Percentiles rank a stretch among this genome's conserved stretches.
Evolutionary conservation across 30 jellyfish, hydroid and myxozoan genomes (phyloP).

Genomic region (Clytia hemisphaerica): DNA sequence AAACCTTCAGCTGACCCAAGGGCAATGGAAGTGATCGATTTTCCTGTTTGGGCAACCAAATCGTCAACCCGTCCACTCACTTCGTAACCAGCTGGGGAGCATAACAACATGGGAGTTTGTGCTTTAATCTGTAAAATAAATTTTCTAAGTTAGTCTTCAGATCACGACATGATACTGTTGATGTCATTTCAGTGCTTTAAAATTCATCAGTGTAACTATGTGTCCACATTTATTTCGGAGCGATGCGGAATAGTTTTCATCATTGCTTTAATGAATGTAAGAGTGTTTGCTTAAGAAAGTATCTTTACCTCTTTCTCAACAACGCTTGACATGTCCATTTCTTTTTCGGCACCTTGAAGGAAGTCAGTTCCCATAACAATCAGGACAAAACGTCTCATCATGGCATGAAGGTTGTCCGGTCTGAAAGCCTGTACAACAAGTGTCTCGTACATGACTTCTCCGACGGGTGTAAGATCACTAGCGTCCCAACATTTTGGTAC

Average conservation of each 20-base stretch:
- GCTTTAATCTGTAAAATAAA: conserved; percentile 63
- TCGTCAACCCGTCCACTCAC: conserved; percentile 96
- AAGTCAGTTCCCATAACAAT: conserved; percentile 76
- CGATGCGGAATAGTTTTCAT: background rate
- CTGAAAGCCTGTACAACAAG: conserved; percentile 86
- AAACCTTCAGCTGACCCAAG: conserved; percentile 96
- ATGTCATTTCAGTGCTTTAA: too few relatives aligned
- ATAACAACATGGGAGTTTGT: conserved; percentile 72
- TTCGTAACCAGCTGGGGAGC: conserved; percentile 98
- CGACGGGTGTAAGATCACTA: conserved; percentile 54
- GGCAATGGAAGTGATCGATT: conserved; percentile 89
- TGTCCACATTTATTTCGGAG: too few relatives aligned
- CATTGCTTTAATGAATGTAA: background rate
- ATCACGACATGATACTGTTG: too few relatives aligned
- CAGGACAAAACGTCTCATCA: conserved; percentile 52
- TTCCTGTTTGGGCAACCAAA: conserved; percentile 77
- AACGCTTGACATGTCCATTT: conserved; percentile 62
- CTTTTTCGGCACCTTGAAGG: conserved; percentile 87
- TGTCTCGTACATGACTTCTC: conserved; percentile 55
- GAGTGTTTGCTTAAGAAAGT: background rate
- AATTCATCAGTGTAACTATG: too few relatives aligned
- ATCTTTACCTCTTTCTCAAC: conserved; percentile 70
- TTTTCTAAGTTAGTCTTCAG: too few relatives aligned
- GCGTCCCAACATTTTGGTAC: conserved; percentile 85
- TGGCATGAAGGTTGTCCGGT: conserved; percentile 65